phyloP scores from a whole-genome alignment of 92 coral and sea anemone genomes.

The Umimayanthus kanabou region DNA sequence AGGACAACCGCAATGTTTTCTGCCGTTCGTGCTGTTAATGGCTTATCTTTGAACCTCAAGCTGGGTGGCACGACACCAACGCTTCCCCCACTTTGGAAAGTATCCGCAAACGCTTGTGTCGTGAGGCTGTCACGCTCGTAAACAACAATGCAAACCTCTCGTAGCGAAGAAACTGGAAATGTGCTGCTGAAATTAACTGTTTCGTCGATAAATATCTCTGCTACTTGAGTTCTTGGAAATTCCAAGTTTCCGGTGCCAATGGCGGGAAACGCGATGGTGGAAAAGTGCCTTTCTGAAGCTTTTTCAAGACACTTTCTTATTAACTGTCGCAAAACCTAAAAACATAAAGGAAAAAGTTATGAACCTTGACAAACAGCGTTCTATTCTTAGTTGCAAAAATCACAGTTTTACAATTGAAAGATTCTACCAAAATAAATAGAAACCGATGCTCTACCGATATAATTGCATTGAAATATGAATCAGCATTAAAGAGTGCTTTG shows the following conservation, averaged over 20 bases:
- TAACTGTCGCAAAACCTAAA: slow-evolving; percentile 13
- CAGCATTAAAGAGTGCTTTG: too few relatives aligned
- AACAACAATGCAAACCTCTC: slow-evolving; percentile 44
- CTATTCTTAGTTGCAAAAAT: too few relatives aligned
- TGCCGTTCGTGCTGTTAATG: neutral
- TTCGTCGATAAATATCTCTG: slow-evolving; percentile 35
- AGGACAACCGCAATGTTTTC: neutral
- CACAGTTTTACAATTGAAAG: too few relatives aligned
- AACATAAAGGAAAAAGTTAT: neutral
- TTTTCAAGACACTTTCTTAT: slow-evolving; percentile 8
- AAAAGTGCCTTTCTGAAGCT: neutral
- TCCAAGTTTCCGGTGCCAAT: slow-evolving; percentile 46
- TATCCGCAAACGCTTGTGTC: neutral
- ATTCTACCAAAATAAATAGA: too few relatives aligned
- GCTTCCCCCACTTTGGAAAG: neutral
- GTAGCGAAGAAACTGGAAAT: slow-evolving; percentile 17
- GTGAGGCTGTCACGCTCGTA: slow-evolving; percentile 29
- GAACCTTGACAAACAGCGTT: neutral
- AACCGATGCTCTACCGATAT: too few relatives aligned
- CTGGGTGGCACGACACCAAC: neutral
- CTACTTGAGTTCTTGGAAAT: slow-evolving; percentile 34
- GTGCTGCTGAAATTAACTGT: slow-evolving; percentile 24
- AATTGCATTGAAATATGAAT: too few relatives aligned
- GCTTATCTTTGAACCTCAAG: neutral
- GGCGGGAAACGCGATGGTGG: slow-evolving; percentile 40